These are phyloP conservation scores for Trachurus trachurus DNA, from an alignment of 2,797 vertebrate species.

Conservation along the genomic window DNA sequence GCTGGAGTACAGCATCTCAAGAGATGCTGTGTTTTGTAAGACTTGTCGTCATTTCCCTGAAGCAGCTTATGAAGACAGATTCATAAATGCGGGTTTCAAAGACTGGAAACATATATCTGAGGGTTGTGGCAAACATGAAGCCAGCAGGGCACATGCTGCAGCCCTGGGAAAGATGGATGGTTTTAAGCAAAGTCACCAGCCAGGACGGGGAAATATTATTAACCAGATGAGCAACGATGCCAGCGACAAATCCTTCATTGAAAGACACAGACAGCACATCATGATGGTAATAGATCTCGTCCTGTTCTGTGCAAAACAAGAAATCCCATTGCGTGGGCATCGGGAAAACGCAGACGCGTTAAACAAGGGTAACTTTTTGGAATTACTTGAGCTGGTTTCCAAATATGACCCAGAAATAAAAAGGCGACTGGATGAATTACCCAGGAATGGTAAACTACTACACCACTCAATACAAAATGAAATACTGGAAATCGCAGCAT, in stretches of 20 bases:
- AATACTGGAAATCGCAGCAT: conserved; percentile 1
- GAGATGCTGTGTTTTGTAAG: too few species aligned
- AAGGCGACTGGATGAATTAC: conserved; percentile 4
- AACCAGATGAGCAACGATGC: conserved; percentile 1
- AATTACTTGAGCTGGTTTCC: not conserved
- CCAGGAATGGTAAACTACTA: not conserved
- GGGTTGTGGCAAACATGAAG: not conserved
- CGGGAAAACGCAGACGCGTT: not conserved
- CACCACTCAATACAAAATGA: not conserved
- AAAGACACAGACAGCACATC: not conserved
- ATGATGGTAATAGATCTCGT: not conserved
- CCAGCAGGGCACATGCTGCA: not conserved
- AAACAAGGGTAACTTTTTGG: conserved; percentile 2
- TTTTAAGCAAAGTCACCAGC: not conserved
- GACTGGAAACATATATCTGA: not conserved
- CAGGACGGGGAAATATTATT: not conserved
- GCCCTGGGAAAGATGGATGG: not conserved
- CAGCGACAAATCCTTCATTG: not conserved
- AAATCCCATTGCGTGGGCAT: conserved; percentile 1
- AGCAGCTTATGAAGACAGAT: not conserved
- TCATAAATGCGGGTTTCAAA: not conserved
- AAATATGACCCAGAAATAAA: not conserved
- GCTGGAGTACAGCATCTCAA: too few species aligned
- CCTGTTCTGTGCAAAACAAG: conserved; percentile 5
- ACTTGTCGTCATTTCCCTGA: not conserved